A percentile compares a stretch with the other conserved stretches of the same genome.
Evolutionary conservation across 2,113 vertebrate genomes (phyloP).

Genomic region (Hippoglossus stenolepis): DNA sequence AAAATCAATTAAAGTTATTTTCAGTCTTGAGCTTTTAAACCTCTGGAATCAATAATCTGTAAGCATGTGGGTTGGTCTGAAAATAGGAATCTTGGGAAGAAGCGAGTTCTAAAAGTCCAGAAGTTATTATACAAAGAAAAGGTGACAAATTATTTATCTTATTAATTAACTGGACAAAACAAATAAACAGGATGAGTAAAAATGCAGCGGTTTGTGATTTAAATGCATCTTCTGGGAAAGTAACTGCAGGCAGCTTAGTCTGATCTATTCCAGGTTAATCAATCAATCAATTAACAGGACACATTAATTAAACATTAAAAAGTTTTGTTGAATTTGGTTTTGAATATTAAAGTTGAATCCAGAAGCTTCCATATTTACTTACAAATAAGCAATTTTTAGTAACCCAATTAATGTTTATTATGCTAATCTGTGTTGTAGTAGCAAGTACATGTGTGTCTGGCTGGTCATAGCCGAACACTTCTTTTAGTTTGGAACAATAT

Average conservation of each 20-base stretch:
- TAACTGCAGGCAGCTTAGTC: too few species aligned
- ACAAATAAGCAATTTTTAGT: not conserved
- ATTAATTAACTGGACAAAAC: too few species aligned
- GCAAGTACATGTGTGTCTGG: not conserved
- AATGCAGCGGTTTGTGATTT: too few species aligned
- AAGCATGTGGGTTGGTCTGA: constrained; percentile 25
- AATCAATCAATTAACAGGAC: too few species aligned
- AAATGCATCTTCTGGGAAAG: too few species aligned
- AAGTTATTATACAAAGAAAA: too few species aligned
- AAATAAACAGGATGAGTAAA: too few species aligned
- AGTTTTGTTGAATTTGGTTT: not conserved
- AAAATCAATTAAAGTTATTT: too few species aligned
- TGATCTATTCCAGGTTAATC: too few species aligned
- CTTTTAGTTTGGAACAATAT: not conserved
- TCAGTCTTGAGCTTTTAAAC: constrained; percentile 39
- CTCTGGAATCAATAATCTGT: constrained; percentile 36
- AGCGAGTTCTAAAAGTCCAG: not conserved
- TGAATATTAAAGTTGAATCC: not conserved
- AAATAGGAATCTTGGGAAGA: constrained; percentile 18
- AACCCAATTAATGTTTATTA: not conserved
- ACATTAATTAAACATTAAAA: too few species aligned
- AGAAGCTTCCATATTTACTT: not conserved
- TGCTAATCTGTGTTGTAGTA: not conserved
- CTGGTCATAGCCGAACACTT: too few species aligned
- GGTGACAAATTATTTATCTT: too few species aligned